Conservation (phyloP, 2,797 vertebrate genomes). For the Philypnodon macrostomus region DNA sequence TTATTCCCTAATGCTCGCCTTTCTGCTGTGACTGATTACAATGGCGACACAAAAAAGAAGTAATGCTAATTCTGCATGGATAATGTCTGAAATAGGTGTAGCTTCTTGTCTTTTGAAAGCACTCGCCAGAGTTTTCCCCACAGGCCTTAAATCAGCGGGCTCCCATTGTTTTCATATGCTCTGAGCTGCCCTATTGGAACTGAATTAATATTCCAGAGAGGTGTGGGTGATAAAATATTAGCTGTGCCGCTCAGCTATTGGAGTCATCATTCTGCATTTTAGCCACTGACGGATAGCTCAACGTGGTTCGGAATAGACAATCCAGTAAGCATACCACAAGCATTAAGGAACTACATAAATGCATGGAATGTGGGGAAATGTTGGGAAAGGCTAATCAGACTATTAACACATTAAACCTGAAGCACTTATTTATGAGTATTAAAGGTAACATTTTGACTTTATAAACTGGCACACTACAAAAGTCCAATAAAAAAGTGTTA, state of each 20-base stretch:
- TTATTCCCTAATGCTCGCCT: too few relatives aligned
- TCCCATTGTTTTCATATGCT: slow-evolving; percentile 27
- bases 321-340: slow-evolving; percentile 2
- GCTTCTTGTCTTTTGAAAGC: slow-evolving; percentile 8
- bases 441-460: too few relatives aligned
- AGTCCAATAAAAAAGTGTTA: too few relatives aligned
- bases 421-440: too few relatives aligned
- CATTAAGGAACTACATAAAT: slow-evolving; percentile 8
- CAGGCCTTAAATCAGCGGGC: slow-evolving; percentile 20
- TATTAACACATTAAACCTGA: too few relatives aligned
- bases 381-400: too few relatives aligned
- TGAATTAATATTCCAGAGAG: slow-evolving; percentile 53
- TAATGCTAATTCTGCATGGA: slow-evolving; percentile 10
- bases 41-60: slow-evolving; percentile 9
- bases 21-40: slow-evolving; percentile 20
- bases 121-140: slow-evolving; percentile 13
- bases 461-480: too few relatives aligned
- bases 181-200: slow-evolving; percentile 36
- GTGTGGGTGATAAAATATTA: slow-evolving; percentile 44
- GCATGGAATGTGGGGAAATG: too few relatives aligned
- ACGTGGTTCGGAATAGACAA: slow-evolving; percentile 20
- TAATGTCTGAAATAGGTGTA: slow-evolving; percentile 15
- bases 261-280: slow-evolving; percentile 30
- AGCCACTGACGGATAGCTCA: slow-evolving; percentile 22
- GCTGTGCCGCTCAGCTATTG: slow-evolving; percentile 29